Evolutionary conservation across 1,140 invertebrate species (phyloP).

Genomic region (Cephus cinctus): DNA sequence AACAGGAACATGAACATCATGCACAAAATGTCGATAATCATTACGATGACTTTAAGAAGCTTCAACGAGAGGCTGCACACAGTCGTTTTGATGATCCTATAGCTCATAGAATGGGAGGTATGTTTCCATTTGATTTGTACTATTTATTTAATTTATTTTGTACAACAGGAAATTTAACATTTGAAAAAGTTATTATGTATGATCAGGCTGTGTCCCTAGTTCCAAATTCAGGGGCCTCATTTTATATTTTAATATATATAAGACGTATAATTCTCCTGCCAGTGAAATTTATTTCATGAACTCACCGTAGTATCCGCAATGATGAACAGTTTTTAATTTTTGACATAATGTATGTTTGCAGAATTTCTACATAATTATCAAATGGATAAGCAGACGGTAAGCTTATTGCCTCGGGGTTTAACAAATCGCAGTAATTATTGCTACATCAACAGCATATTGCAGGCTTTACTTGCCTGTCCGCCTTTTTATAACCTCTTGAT

Average conservation of each 20-base stretch:
- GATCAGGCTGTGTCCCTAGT: too few relatives aligned
- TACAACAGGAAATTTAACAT: slow-evolving; percentile 1
- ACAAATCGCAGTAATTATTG: slow-evolving; percentile 93
- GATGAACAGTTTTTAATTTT: too few relatives aligned
- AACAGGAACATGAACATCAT: slow-evolving; percentile 23
- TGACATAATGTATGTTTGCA: slow-evolving; percentile 50
- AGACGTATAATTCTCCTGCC: neutral
- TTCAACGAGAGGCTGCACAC: too few relatives aligned
- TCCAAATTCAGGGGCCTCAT: too few relatives aligned
- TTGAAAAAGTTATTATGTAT: too few relatives aligned
- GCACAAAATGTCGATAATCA: slow-evolving; percentile 33
- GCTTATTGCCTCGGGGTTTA: slow-evolving; percentile 81
- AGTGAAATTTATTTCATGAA: slow-evolving; percentile 1
- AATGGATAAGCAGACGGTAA: slow-evolving; percentile 71
- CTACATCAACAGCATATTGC: slow-evolving; percentile 91
- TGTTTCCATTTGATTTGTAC: slow-evolving; percentile 25
- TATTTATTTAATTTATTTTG: neutral
- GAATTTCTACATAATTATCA: slow-evolving; percentile 72
- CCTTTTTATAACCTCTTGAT: slow-evolving; percentile 90
- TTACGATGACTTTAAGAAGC: too few relatives aligned
- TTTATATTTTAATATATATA: neutral
- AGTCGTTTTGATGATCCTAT: slow-evolving; percentile 60
- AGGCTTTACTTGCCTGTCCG: slow-evolving; percentile 88
- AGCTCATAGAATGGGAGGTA: slow-evolving; percentile 68
- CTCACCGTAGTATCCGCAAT: too few relatives aligned